phyloP scores from a whole-genome alignment of 2,113 vertebrate species.

The Mesitornis unicolor region DNA sequence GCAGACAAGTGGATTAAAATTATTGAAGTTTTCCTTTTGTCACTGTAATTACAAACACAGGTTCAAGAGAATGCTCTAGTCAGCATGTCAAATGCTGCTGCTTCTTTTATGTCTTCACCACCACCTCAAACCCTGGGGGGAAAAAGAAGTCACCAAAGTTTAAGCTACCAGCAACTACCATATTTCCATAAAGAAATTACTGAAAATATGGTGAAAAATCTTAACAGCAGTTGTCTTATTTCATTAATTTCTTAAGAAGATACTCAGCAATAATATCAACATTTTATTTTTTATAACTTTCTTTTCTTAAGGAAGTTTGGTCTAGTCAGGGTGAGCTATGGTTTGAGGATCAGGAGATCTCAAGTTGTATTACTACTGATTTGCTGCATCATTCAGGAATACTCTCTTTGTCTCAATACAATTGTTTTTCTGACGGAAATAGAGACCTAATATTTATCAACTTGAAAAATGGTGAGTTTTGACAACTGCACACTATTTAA shows the following conservation, averaged over 20 bases:
- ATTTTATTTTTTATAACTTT: background rate
- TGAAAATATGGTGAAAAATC: background rate
- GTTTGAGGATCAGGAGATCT: background rate
- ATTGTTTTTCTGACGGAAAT: background rate
- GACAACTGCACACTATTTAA: background rate
- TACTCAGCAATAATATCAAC: background rate
- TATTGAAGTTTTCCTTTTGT: background rate
- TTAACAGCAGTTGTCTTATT: background rate
- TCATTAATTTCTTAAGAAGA: background rate
- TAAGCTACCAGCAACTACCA: background rate
- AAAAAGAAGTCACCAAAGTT: background rate
- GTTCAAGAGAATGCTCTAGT: background rate
- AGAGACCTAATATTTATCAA: background rate
- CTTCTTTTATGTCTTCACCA: background rate
- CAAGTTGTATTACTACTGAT: background rate
- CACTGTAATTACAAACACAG: background rate
- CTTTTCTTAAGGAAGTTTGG: background rate
- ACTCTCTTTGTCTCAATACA: background rate
- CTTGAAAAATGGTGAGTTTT: background rate
- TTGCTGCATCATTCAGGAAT: background rate
- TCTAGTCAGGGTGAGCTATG: background rate
- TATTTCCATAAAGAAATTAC: background rate
- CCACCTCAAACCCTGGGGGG: background rate
- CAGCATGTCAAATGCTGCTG: background rate
- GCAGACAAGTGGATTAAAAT: background rate